Percentiles rank a stretch among this genome's conserved stretches.
These are phyloP conservation scores for Montifringilla adamsi DNA, from an alignment of 2,113 vertebrate genomes.

Conservation along the genomic window DNA sequence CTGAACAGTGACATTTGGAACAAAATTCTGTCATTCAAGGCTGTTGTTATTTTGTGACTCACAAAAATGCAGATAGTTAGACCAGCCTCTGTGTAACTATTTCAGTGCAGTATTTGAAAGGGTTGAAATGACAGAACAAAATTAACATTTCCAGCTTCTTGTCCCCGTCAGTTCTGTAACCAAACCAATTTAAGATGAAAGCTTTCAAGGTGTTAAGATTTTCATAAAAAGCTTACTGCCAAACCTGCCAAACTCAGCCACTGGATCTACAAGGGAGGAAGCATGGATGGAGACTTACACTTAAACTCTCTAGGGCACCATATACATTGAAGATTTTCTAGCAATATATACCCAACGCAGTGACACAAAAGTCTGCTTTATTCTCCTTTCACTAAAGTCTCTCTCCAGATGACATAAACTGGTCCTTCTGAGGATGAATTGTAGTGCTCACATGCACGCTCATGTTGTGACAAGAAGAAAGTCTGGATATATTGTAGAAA, in stretches of 20 bases:
- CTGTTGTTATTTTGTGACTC: background rate
- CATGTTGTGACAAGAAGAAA: background rate
- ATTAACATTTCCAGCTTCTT: background rate
- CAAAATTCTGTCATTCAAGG: background rate
- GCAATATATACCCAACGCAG: background rate
- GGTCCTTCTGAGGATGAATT: background rate
- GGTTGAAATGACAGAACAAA: background rate
- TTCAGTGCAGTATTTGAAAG: background rate
- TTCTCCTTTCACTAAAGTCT: background rate
- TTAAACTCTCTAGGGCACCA: background rate
- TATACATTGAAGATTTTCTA: background rate
- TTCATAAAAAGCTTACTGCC: background rate
- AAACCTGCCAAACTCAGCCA: background rate
- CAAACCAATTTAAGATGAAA: background rate
- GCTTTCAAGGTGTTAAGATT: background rate
- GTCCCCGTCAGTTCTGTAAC: background rate
- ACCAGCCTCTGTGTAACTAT: background rate
- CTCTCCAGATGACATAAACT: background rate
- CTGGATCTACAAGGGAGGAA: rapidly evolving
- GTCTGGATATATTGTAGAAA: background rate
- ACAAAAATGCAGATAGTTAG: background rate
- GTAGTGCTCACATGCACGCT: background rate
- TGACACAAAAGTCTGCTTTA: background rate
- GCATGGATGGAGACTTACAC: background rate
- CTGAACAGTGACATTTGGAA: background rate